Base-by-base conservation (phyloP, 2,888 invertebrate genomes). In the Limnephilus auricula region DNA sequence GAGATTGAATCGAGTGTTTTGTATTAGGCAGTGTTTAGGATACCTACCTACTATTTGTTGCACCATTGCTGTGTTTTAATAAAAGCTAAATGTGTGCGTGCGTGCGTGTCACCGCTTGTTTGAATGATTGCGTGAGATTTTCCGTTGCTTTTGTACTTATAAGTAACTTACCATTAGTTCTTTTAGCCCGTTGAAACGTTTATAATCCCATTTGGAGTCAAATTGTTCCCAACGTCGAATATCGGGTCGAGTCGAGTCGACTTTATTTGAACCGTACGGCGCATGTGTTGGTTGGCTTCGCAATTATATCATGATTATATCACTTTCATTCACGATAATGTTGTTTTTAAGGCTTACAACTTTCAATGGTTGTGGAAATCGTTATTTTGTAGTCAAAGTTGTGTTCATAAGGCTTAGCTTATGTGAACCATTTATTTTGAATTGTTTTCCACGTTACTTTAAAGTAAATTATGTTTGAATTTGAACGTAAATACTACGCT, bases 191-290 rank as follows among this genome's bases (percentile, higher is more conserved):
- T 78, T 78, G 79, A 88, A 88, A 37, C 87, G 87, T 88, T 92
- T 92, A 92, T 90, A 90, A 92, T 83, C 90, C 82, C 91, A 92
- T 92, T 92, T 90, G 88, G 90, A 92, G 87, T 92, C 83, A 90
- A 92, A 90, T 92, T 88, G 78, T 90, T 88, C 88, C 65, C 84
- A 78, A 88, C 34, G 82, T 88, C 80, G 31, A 45, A 45, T 85
- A 45, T 85, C 45, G 65, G 65, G 65, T n/a, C 65, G 65, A 65
- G 65, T 25, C 18, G 65, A 65, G 65, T 65, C 65, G n/a, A 65
- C 65, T 65, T 65, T 65, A 25, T 65, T 65, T 25, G 65, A 65
- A 65, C 25, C 65, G 65, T 65, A n/a, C 65, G 65, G 65, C 65
- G 65, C 65, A 65, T 65, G 65, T 65, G 65, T n/a, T 65, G 65